A percentile compares a stretch with the other conserved stretches of the same genome.
phyloP scores from a whole-genome alignment of 1,140 invertebrate genomes.

The Amyelois transitella region DNA sequence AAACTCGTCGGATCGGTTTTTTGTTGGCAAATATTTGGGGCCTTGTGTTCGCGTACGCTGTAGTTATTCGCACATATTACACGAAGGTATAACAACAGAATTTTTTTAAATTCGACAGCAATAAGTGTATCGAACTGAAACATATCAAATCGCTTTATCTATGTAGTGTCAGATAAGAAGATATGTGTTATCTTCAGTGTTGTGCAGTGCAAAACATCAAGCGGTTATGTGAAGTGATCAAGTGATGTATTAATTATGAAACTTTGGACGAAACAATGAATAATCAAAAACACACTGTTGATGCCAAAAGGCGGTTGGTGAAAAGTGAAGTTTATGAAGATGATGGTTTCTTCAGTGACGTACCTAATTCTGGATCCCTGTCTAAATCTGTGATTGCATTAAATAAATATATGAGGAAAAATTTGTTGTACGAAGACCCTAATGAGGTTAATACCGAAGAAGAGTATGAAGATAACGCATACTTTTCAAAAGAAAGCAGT shows the following conservation, averaged over 20 bases:
- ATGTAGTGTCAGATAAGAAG: constrained; percentile 1
- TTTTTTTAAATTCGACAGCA: background rate
- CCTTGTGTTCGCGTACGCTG: constrained; percentile 30
- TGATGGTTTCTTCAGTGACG: constrained; percentile 46
- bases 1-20: constrained; percentile 58
- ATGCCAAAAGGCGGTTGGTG: background rate
- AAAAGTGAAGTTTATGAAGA: constrained; percentile 31
- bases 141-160: background rate
- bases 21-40: constrained; percentile 53
- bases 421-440: constrained; percentile 52
- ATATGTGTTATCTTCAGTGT: constrained; percentile 32
- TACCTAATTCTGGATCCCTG: constrained; percentile 43
- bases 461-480: constrained; percentile 36
- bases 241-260: constrained; percentile 26
- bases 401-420: constrained; percentile 59
- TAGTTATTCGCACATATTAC: constrained; percentile 18
- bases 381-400: constrained; percentile 54
- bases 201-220: constrained; percentile 27
- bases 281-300: constrained; percentile 11
- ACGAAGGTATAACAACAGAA: background rate
- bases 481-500: constrained; percentile 61
- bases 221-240: constrained; percentile 26
- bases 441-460: constrained; percentile 10
- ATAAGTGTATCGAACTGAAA: background rate
- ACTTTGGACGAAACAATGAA: constrained; percentile 36